These are phyloP conservation scores for Melieria crassipennis DNA, from an alignment of 2,888 invertebrate species.

Conservation along the genomic window DNA sequence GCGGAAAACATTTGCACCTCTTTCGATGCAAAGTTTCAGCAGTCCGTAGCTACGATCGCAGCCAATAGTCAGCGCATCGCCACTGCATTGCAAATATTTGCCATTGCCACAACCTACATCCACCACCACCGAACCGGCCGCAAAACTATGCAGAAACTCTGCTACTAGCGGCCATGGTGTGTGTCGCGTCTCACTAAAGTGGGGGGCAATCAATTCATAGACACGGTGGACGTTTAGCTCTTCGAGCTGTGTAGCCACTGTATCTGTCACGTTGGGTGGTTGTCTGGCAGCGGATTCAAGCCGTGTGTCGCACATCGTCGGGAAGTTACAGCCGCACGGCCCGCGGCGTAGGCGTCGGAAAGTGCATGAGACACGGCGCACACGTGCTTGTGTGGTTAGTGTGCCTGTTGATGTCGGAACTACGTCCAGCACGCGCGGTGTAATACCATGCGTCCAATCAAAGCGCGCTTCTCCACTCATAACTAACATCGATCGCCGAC, in stretches of 20 bases:
- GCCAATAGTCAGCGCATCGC: slow-evolving; percentile 71
- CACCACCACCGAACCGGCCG: slow-evolving; percentile 76
- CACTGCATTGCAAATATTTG: slow-evolving; percentile 79
- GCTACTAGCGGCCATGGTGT: slow-evolving; percentile 93
- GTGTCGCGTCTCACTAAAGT: slow-evolving; percentile 95
- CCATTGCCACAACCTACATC: slow-evolving; percentile 99
- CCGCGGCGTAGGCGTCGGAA: slow-evolving; percentile 73
- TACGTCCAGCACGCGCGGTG: slow-evolving; percentile 82
- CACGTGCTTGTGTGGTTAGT: slow-evolving; percentile 69
- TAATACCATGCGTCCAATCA: slow-evolving; percentile 89
- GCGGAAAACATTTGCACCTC: slow-evolving; percentile 73
- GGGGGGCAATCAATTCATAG: slow-evolving; percentile 92
- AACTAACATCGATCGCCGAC: slow-evolving; percentile 77
- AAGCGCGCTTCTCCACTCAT: slow-evolving; percentile 85
- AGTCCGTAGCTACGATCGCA: slow-evolving; percentile 82
- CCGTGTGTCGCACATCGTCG: slow-evolving; percentile 75
- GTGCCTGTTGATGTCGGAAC: slow-evolving; percentile 68
- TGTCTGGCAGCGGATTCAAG: slow-evolving; percentile 7
- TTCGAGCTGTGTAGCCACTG: slow-evolving; percentile 74
- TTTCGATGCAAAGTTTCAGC: slow-evolving; percentile 69
- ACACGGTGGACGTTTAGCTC: slow-evolving; percentile 83
- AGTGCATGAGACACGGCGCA: slow-evolving; percentile 83
- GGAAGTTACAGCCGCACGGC: slow-evolving; percentile 76
- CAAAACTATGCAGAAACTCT: slow-evolving; percentile 77
- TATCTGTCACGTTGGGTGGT: slow-evolving; percentile 54